These are phyloP conservation scores for Cephalopachus bancanus DNA, from an alignment of 2,797 vertebrate species.

Conservation along the genomic window DNA sequence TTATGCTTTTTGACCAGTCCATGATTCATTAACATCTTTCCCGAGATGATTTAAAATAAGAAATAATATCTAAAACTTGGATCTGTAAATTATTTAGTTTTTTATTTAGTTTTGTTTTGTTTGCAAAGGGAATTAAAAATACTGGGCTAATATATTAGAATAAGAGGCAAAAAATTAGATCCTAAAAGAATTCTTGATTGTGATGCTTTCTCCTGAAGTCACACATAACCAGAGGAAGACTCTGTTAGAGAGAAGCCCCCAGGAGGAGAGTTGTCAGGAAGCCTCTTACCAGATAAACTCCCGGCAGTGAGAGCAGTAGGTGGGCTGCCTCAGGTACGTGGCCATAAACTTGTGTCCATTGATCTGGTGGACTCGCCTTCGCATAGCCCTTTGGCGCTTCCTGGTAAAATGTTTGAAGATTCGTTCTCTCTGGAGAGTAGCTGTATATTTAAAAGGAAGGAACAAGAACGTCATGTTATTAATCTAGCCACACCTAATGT, in stretches of 20 bases:
- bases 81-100: background rate
- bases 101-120: background rate
- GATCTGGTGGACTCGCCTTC: constrained; percentile 96
- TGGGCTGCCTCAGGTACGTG: constrained; percentile 96
- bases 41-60: background rate
- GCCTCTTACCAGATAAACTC: constrained; percentile 98
- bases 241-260: background rate
- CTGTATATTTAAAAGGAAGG: constrained; percentile 72
- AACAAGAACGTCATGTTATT: background rate
- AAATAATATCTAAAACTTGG: constrained; percentile 22
- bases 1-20: background rate
- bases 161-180: constrained; percentile 16
- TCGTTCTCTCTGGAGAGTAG: constrained; percentile 89
- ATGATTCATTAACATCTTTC: background rate
- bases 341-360: constrained; percentile 99
- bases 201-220: background rate
- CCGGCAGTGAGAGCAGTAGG: constrained; percentile 98
- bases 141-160: background rate
- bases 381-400: constrained; percentile 95
- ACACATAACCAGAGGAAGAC: background rate
- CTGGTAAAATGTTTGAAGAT: constrained; percentile 95
- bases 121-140: background rate
- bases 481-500: background rate
- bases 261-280: background rate
- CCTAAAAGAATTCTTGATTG: background rate